Percentiles rank a stretch among this genome's conserved stretches.
Evolutionary conservation across 2,113 vertebrate genomes (phyloP).

Genomic region (Scytalopus superciliaris): DNA sequence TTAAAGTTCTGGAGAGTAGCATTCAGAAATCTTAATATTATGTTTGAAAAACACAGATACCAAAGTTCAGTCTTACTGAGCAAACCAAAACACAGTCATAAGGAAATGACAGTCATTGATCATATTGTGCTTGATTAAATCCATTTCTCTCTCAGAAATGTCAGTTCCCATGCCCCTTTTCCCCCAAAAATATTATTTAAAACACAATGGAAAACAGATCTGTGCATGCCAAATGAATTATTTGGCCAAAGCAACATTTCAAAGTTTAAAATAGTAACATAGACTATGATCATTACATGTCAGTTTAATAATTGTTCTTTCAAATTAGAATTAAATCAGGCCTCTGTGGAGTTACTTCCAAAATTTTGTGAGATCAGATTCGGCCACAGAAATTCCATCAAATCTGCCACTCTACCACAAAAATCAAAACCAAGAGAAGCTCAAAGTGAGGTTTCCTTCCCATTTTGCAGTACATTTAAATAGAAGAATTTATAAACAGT

Average conservation of each 20-base stretch:
- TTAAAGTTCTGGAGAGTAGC: neutral
- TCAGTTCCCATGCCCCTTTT: neutral
- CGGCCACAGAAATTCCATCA: neutral
- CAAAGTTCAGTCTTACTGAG: neutral
- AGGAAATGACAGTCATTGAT: neutral
- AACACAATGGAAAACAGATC: neutral
- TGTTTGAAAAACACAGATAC: neutral
- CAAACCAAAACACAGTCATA: neutral
- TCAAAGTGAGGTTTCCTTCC: accelerated
- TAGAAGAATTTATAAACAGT: neutral
- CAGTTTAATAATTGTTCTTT: neutral
- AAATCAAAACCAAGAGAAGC: neutral
- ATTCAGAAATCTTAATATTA: neutral
- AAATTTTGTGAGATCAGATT: neutral
- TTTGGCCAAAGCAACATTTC: neutral
- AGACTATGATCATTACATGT: neutral
- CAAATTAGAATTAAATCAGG: neutral
- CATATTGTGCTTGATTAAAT: neutral
- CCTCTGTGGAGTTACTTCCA: neutral
- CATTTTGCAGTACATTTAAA: neutral
- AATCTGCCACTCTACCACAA: neutral
- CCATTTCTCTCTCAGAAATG: neutral
- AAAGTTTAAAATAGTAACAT: neutral
- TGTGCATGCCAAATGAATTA: neutral
- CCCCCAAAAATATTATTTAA: neutral